A percentile compares a stretch with the other conserved stretches of the same genome.
Conservation (phyloP, 2,113 vertebrate genomes). For the Tichodroma muraria region DNA sequence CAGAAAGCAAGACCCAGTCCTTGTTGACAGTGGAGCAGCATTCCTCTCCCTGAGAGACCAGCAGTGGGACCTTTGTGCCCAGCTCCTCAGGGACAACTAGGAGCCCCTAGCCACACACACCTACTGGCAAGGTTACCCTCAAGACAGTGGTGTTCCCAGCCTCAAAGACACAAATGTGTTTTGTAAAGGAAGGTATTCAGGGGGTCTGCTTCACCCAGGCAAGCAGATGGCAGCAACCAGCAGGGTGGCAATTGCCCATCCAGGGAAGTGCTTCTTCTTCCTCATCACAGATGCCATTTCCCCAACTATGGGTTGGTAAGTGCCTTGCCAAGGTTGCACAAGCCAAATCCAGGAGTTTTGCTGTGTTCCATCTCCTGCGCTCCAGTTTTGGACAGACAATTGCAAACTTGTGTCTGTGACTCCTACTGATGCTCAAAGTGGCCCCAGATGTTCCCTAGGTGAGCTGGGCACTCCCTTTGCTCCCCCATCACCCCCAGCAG, state of each 20-base stretch:
- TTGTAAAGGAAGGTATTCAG: not conserved
- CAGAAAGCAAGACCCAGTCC: not conserved
- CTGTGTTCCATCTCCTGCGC: not conserved
- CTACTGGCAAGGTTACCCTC: not conserved
- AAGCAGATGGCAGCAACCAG: not conserved
- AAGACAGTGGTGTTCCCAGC: not conserved
- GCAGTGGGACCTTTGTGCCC: not conserved
- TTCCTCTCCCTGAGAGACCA: not conserved
- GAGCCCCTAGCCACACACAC: not conserved
- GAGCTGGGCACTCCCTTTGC: not conserved
- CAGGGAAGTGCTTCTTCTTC: not conserved
- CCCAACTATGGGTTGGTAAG: not conserved
- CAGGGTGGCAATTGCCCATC: not conserved
- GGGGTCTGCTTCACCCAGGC: not conserved
- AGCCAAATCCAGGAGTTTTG: not conserved
- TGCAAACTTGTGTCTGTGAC: not conserved
- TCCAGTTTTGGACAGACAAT: not conserved
- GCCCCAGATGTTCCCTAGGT: not conserved
- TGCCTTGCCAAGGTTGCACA: not conserved
- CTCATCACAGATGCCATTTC: not conserved
- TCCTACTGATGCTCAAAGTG: not conserved
- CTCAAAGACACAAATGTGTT: not conserved
- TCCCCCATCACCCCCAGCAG: accelerated
- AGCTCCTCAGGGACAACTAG: not conserved
- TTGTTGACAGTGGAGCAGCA: conserved; percentile 10